phyloP scores from a whole-genome alignment of 2,888 invertebrate species.

The Fabriciana adippe region DNA sequence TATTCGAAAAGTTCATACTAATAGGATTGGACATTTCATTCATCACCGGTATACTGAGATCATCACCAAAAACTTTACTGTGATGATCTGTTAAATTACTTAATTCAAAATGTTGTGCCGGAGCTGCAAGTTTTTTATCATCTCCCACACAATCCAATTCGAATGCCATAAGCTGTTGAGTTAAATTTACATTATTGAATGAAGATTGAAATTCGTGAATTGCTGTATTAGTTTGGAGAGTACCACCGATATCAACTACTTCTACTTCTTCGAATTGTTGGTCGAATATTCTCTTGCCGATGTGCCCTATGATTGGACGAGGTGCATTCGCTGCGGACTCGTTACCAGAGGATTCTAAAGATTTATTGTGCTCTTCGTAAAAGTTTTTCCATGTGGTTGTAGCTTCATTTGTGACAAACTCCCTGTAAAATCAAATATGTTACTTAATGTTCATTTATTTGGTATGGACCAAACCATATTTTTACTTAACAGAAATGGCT shows the following conservation, averaged over 20 bases:
- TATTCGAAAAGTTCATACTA: constrained; percentile 62
- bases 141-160: constrained; percentile 49
- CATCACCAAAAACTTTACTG: constrained; percentile 62
- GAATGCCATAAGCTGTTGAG: constrained; percentile 54
- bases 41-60: constrained; percentile 51
- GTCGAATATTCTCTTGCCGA: constrained; percentile 65
- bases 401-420: constrained; percentile 71
- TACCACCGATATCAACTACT: constrained; percentile 53
- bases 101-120: constrained; percentile 59
- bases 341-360: constrained; percentile 66
- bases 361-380: constrained; percentile 73
- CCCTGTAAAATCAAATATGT: constrained; percentile 51
- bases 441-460: background rate
- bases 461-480: no score
- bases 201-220: constrained; percentile 51
- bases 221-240: constrained; percentile 43
- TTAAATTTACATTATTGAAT: constrained; percentile 54
- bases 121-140: constrained; percentile 51
- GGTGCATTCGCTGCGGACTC: constrained; percentile 54
- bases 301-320: constrained; percentile 54
- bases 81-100: constrained; percentile 62
- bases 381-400: constrained; percentile 77
- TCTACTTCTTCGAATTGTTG: constrained; percentile 69
- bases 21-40: constrained; percentile 61
- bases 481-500: no score